These are phyloP conservation scores for Oikopleura albicans DNA, from an alignment of 23 tunicate genomes.

Conservation along the genomic window DNA sequence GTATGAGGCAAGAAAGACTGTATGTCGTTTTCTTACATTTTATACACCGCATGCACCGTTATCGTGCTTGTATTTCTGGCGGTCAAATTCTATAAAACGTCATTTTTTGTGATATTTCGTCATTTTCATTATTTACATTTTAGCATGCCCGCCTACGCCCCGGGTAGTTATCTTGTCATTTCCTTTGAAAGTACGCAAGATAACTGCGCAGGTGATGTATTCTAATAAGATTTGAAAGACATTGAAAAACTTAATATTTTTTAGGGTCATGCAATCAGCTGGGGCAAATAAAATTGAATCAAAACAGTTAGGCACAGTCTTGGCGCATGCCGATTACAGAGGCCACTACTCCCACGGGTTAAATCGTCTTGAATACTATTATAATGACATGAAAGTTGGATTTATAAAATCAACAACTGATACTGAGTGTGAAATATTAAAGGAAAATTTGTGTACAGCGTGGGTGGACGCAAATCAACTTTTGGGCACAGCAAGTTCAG, in stretches of 20 bases:
- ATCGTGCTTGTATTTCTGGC: no score
- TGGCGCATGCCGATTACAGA: constrained; percentile 42
- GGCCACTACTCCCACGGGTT: constrained; percentile 91
- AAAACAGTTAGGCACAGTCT: neutral
- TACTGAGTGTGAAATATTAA: neutral
- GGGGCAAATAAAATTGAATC: neutral
- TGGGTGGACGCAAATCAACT: constrained; percentile 49
- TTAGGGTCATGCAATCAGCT: neutral
- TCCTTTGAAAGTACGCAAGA: no score
- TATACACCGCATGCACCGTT: no score
- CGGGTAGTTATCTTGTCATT: no score
- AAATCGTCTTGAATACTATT: constrained; percentile 48
- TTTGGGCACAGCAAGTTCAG: constrained; percentile 71
- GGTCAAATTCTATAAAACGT: no score
- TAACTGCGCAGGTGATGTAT: neutral
- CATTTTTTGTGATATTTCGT: no score
- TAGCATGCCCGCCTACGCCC: no score
- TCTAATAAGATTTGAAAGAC: neutral
- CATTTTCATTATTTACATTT: no score
- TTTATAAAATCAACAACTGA: neutral
- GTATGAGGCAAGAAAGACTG: no score
- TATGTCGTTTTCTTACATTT: no score
- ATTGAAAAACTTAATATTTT: neutral
- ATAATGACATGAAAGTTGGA: neutral
- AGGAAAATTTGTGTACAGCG: constrained; percentile 61